Evolutionary conservation across 2,888 invertebrate species (phyloP).

Genomic region (Brachypterus glaber): DNA sequence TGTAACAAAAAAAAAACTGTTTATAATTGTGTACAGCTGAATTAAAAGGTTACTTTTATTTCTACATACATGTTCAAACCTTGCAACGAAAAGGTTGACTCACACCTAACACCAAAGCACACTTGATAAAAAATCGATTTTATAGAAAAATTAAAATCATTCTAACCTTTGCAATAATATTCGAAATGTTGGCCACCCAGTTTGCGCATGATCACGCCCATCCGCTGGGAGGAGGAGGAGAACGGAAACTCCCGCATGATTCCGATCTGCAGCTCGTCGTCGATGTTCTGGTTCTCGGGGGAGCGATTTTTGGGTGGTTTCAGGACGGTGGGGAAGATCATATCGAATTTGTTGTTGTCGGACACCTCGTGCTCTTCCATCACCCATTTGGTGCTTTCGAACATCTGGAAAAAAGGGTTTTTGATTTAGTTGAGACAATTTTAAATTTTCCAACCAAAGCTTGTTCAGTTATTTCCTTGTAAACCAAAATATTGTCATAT

Average conservation of each 20-base stretch:
- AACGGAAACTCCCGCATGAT: slow-evolving; percentile 67
- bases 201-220: slow-evolving; percentile 77
- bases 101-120: no score
- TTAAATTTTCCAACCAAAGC: no score
- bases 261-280: slow-evolving; percentile 58
- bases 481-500: no score
- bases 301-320: slow-evolving; percentile 45
- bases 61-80: no score
- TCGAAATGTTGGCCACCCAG: slow-evolving; percentile 45
- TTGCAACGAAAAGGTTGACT: no score
- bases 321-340: slow-evolving; percentile 75
- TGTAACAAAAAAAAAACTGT: no score
- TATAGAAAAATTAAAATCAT: no score
- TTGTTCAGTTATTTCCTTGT: no score
- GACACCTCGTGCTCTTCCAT: slow-evolving; percentile 80
- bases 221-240: slow-evolving; percentile 76
- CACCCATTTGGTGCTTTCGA: slow-evolving; percentile 86
- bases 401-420: slow-evolving; percentile 65
- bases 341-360: slow-evolving; percentile 76
- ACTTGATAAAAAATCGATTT: no score
- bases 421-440: no score
- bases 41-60: no score
- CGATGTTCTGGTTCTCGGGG: slow-evolving; percentile 16
- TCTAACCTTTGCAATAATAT: slow-evolving; percentile 48
- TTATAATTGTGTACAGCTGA: no score